Base-by-base conservation (phyloP, 35 echinoderm and acorn worm species). In the Apostichopus parvimensis region DNA sequence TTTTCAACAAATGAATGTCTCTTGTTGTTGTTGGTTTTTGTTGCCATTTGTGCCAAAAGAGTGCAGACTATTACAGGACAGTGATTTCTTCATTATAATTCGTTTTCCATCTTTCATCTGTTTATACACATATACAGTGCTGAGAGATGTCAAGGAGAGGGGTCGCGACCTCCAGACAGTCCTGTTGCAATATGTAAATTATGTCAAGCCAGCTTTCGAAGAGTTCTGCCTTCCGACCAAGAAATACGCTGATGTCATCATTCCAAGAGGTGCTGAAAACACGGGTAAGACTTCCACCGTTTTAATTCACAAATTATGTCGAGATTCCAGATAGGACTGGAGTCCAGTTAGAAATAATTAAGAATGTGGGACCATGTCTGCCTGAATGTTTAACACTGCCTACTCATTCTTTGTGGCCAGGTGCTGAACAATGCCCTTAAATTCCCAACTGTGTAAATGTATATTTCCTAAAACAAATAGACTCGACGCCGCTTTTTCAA, bases 181-280 rank as follows among this genome's bases (percentile, higher is more conserved):
- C 64, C 83, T 99, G 10, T 59, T 93, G 81, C 94, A 99, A 77
- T 99, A 28, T 28, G 26, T 28, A 28, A 28, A 94, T 56, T 96
- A 93, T 93, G 97, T 99, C 77, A 99, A 99, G 81, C 97, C 97
- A 76, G 97, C 97, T 22, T 99, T 99, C 91, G 97, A 99, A 92
- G 97, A 99, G 79, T 99, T 99, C 79, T 99, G 97, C 92, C 97
- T 99, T 15, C 97, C 97, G 62, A 99, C 97, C 58, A 99, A 99
- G 83, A 99, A 99, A 73, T 99, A 99, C 93, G 97, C 97, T 56
- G 97, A 99, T 87, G 90, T 99, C 24, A 99, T 99, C 97, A 99
- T 99, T 99, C 97, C 97, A 91, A 94, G 95, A 89, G 97, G 97
- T 92, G 93, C 93, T 70, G 97, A 99, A 92, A 99, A 99, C 82